Conservation (phyloP, 2,797 vertebrate genomes). For the Lutjanus campechanus region DNA sequence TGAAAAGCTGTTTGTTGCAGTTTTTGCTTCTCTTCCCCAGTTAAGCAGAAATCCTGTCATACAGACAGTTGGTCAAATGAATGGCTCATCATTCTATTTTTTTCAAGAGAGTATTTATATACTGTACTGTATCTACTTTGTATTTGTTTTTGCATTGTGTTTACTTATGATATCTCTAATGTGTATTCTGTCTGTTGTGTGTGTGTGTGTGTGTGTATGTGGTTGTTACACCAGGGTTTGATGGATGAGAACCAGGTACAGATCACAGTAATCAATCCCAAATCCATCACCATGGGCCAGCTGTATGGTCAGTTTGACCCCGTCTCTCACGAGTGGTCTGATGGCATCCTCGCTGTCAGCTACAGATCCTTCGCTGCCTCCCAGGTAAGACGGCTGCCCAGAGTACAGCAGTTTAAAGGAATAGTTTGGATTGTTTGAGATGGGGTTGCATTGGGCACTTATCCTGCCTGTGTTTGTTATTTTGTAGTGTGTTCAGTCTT, state of each 20-base stretch:
- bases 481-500: no score
- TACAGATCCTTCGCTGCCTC: slow-evolving; percentile 91
- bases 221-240: slow-evolving; percentile 80
- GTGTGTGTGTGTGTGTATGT: slow-evolving; percentile 29
- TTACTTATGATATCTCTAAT: neutral
- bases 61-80: slow-evolving; percentile 33
- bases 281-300: slow-evolving; percentile 94
- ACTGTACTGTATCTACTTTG: slow-evolving; percentile 1
- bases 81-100: neutral
- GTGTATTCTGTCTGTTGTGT: neutral
- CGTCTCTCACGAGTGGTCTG: slow-evolving; percentile 94
- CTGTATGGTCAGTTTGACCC: slow-evolving; percentile 94
- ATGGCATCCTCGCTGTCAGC: slow-evolving; percentile 92
- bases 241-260: slow-evolving; percentile 94
- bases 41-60: slow-evolving; percentile 41
- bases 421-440: no score
- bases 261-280: slow-evolving; percentile 94
- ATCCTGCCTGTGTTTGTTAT: no score
- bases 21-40: slow-evolving; percentile 42
- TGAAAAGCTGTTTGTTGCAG: slow-evolving; percentile 41
- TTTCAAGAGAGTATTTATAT: neutral
- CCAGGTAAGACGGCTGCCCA: slow-evolving; percentile 71
- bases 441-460: no score
- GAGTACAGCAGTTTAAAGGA: neutral
- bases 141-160: neutral